Conservation (phyloP, 2,888 invertebrate genomes). For the Chydorus sphaericus region DNA sequence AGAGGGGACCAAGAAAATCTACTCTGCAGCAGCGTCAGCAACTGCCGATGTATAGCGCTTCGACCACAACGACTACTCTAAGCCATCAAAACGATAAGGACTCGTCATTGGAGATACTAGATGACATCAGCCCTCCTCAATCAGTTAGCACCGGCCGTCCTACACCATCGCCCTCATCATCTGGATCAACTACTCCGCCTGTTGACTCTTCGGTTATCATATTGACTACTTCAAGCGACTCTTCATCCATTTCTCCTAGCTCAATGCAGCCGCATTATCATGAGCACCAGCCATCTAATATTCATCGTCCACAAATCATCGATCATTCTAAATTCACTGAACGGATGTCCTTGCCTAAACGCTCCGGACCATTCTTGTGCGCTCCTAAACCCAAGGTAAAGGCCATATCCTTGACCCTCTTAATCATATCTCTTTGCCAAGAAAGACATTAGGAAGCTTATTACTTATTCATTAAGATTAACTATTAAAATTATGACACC, state of each 20-base stretch:
- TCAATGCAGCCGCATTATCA: too few relatives aligned
- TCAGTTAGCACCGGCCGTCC: conserved; percentile 11
- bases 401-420: conserved; percentile 25
- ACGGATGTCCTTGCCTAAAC: conserved; percentile 23
- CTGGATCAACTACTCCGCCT: neutral
- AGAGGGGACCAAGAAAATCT: conserved; percentile 89
- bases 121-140: conserved; percentile 9
- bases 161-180: conserved; percentile 4
- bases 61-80: conserved; percentile 15
- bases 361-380: conserved; percentile 15
- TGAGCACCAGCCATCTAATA: neutral
- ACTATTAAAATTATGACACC: too few relatives aligned
- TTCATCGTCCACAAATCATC: neutral
- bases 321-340: conserved; percentile 21
- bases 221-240: conserved; percentile 16
- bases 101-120: too few relatives aligned
- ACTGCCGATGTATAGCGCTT: conserved; percentile 39
- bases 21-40: conserved; percentile 84
- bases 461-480: too few relatives aligned
- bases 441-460: too few relatives aligned
- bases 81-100: too few relatives aligned
- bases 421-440: too few relatives aligned
- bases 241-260: neutral
- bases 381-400: conserved; percentile 29
- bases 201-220: conserved; percentile 17